Percentiles rank a stretch among this genome's conserved stretches.
Evolutionary conservation across 2,113 vertebrate species (phyloP).

Genomic region (Butastur rufipennis): DNA sequence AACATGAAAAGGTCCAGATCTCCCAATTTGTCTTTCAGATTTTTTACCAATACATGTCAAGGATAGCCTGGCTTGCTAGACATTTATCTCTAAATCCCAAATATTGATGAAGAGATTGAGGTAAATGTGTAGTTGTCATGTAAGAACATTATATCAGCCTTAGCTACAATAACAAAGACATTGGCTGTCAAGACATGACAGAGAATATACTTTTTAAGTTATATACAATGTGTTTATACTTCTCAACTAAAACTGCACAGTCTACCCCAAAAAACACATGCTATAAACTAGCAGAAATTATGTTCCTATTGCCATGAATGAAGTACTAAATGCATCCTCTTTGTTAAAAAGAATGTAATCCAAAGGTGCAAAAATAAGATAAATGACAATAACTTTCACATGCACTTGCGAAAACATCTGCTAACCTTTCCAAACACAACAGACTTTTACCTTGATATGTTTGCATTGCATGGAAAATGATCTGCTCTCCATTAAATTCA

Average conservation of each 20-base stretch:
- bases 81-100: background rate
- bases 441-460: constrained; percentile 35
- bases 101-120: background rate
- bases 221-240: background rate
- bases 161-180: background rate
- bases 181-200: background rate
- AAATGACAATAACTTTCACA: background rate
- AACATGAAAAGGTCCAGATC: background rate
- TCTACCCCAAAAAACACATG: background rate
- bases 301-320: background rate
- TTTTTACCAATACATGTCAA: background rate
- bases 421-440: constrained; percentile 25
- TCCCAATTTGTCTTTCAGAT: background rate
- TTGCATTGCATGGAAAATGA: constrained; percentile 56
- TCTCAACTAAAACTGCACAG: background rate
- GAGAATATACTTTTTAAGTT: background rate
- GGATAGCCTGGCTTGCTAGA: background rate
- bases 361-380: background rate
- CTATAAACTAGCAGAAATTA: background rate
- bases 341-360: background rate
- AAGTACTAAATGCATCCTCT: background rate
- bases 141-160: background rate
- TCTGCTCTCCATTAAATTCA: constrained; percentile 51
- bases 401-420: constrained; percentile 30
- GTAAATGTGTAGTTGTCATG: background rate